Conservation (phyloP, 2,797 vertebrate species). For the Xiphorhynchus erythropygius region DNA sequence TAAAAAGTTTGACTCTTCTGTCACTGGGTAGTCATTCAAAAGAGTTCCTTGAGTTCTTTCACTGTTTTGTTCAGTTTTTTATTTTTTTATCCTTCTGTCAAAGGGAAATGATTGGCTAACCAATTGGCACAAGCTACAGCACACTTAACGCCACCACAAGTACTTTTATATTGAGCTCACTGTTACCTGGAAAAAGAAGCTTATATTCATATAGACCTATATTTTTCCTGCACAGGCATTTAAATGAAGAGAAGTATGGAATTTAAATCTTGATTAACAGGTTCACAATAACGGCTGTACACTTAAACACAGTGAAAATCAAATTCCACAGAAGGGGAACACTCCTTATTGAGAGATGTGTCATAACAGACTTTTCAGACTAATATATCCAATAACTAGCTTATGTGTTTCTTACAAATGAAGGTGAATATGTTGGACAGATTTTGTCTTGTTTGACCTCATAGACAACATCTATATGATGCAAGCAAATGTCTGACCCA, state of each 20-base stretch:
- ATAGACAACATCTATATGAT: neutral
- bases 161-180: neutral
- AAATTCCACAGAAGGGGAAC: neutral
- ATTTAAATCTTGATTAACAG: neutral
- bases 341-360: neutral
- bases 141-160: neutral
- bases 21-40: neutral
- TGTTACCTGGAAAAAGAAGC: neutral
- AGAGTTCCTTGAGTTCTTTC: neutral
- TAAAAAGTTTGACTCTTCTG: neutral
- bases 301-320: neutral
- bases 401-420: neutral
- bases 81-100: neutral
- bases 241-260: neutral
- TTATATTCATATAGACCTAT: neutral
- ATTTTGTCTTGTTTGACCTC: neutral
- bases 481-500: neutral
- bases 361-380: neutral
- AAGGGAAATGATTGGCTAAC: neutral
- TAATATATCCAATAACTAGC: neutral
- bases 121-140: neutral
- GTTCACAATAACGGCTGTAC: neutral
- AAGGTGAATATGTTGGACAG: neutral
- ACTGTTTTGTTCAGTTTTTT: neutral
- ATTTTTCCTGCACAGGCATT: neutral